phyloP scores from a whole-genome alignment of 2,113 vertebrate species.

The Cricetomys ansorgei region DNA sequence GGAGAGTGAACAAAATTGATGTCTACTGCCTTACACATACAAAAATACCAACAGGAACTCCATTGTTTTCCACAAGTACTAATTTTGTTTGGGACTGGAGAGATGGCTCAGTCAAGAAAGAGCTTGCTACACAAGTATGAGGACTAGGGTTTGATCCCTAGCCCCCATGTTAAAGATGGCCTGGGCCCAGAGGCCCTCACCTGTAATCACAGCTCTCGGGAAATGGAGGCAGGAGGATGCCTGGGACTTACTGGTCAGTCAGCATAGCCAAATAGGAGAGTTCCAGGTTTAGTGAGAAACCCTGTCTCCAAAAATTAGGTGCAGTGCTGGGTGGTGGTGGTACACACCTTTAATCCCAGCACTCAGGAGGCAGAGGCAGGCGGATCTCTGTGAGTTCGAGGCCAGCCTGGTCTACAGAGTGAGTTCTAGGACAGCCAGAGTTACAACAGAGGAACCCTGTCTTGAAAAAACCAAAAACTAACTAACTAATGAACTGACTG shows the following conservation, averaged over 20 bases:
- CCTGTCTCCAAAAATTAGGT: neutral
- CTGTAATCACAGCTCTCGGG: neutral
- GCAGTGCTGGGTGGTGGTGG: neutral
- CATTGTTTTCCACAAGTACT: neutral
- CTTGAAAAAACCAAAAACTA: neutral
- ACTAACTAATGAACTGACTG: too few species aligned
- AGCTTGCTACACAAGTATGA: neutral
- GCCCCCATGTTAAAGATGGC: neutral
- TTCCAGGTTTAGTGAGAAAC: neutral
- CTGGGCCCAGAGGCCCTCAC: neutral
- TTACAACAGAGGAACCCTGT: neutral
- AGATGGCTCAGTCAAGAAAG: neutral
- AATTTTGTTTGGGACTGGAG: neutral
- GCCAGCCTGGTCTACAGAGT: neutral
- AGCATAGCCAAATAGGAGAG: neutral
- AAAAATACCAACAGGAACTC: neutral
- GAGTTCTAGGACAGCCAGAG: neutral
- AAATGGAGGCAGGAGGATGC: neutral
- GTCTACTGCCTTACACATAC: neutral
- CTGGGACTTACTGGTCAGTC: neutral
- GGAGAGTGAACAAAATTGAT: neutral
- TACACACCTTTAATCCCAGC: neutral
- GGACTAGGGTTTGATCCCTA: too few species aligned
- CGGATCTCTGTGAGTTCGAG: neutral
- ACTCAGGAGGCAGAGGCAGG: neutral